Evolutionary conservation across 2,888 invertebrate species (phyloP).

Genomic region (Catonia carolina): DNA sequence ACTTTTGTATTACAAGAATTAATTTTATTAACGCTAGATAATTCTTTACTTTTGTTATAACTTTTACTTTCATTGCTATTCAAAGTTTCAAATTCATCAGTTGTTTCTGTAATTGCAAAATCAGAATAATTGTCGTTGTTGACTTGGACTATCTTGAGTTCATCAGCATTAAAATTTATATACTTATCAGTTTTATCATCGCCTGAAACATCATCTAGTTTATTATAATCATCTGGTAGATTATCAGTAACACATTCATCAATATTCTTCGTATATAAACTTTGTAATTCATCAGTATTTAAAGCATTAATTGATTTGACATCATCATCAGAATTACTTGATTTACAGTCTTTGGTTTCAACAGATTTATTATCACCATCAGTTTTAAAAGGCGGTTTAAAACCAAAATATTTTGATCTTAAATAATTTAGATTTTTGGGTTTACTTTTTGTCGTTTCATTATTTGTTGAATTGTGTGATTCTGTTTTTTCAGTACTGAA

Average conservation of each 20-base stretch:
- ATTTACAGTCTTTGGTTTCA: neutral
- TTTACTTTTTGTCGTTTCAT: too few species aligned
- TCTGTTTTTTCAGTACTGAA: neutral
- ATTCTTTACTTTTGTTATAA: neutral
- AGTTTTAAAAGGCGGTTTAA: neutral
- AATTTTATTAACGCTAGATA: too few species aligned
- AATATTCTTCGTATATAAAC: neutral
- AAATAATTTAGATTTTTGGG: neutral
- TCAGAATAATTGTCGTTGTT: too few species aligned
- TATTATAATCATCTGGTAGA: too few species aligned
- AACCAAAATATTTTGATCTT: neutral
- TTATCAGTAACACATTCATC: neutral
- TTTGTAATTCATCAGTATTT: neutral
- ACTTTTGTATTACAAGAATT: slow-evolving; percentile 3
- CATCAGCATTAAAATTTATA: too few species aligned
- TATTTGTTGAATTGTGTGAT: neutral
- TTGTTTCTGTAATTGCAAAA: too few species aligned
- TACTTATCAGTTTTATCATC: too few species aligned
- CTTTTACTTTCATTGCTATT: slow-evolving; percentile 4
- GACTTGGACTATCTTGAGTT: too few species aligned
- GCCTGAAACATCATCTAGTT: too few species aligned
- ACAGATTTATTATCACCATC: neutral
- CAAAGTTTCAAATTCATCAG: too few species aligned
- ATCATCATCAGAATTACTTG: slow-evolving; percentile 1
- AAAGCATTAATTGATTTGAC: slow-evolving; percentile 10